phyloP scores from a whole-genome alignment of 2,888 invertebrate genomes.

The Volucella inflata region DNA sequence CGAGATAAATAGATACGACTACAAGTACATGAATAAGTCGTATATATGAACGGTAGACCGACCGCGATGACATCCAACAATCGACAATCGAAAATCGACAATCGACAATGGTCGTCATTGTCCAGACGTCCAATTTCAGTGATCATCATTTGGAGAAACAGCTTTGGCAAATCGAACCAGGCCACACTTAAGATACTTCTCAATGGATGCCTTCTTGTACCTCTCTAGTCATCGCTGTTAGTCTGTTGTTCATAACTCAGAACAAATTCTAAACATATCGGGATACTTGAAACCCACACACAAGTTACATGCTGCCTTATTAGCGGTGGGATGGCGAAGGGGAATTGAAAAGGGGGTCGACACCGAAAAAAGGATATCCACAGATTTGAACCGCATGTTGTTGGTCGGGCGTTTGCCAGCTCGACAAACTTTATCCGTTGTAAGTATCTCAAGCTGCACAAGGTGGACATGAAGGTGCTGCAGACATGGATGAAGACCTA shows the following conservation, averaged over 20 bases:
- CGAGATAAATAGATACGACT: conserved; percentile 53
- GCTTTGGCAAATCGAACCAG: conserved; percentile 33
- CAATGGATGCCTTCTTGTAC: conserved; percentile 11
- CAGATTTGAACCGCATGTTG: conserved; percentile 52
- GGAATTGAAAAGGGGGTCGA: conserved; percentile 29
- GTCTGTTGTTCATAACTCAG: conserved; percentile 72
- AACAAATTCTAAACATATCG: conserved; percentile 74
- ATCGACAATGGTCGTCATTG: too few relatives aligned
- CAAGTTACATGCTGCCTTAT: conserved; percentile 41
- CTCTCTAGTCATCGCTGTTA: conserved; percentile 1
- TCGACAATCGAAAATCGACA: too few relatives aligned
- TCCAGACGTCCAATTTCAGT: background rate
- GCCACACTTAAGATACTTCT: conserved; percentile 14
- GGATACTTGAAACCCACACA: conserved; percentile 72
- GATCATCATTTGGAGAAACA: conserved; percentile 47
- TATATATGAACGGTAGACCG: too few relatives aligned
- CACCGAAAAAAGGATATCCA: background rate
- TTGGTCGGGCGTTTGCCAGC: background rate
- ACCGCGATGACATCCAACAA: too few relatives aligned
- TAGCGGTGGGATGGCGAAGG: conserved; percentile 33
- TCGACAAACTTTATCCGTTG: conserved; percentile 66
- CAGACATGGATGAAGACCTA: conserved; percentile 71
- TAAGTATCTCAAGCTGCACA: conserved; percentile 71
- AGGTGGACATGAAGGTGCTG: conserved; percentile 72
- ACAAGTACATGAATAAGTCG: background rate